Evolutionary conservation across 30 jellyfish, hydroid and myxozoan species (phyloP).

Genomic region (Aurelia sp.): DNA sequence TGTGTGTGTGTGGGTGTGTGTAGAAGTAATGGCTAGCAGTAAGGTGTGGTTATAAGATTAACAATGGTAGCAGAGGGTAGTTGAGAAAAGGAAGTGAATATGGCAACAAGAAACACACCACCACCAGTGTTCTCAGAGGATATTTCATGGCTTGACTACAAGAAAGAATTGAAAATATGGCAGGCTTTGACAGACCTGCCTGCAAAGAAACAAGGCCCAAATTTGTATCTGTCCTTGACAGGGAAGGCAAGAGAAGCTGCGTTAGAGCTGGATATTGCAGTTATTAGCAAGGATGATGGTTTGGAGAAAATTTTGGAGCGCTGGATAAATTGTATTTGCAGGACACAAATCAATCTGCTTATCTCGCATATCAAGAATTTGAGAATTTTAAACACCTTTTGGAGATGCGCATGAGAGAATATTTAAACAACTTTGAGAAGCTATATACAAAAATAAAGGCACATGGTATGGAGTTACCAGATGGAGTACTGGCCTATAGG

Average conservation of each 20-base stretch:
- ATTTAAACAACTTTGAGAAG: slow-evolving; percentile 31
- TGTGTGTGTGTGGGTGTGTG: slow-evolving; percentile 41
- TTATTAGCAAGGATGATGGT: too few species aligned
- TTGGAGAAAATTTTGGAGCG: too few species aligned
- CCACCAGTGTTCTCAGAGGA: not conserved
- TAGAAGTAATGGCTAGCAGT: slow-evolving; percentile 22
- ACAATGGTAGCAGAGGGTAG: not conserved
- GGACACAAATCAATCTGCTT: too few species aligned
- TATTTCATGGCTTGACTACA: not conserved
- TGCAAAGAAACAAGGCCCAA: slow-evolving; percentile 25
- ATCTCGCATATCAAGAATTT: too few species aligned
- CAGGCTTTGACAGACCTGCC: slow-evolving; percentile 58
- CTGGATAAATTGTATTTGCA: too few species aligned
- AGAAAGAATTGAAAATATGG: slow-evolving; percentile 54
- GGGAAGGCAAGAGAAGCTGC: too few species aligned
- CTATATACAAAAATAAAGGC: slow-evolving; percentile 21
- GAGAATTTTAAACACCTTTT: too few species aligned
- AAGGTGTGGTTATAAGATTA: slow-evolving; percentile 7
- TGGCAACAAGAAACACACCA: slow-evolving; percentile 7
- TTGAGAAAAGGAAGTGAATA: not conserved
- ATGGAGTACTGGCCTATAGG: slow-evolving; percentile 59
- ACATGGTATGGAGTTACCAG: slow-evolving; percentile 52
- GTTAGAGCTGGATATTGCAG: too few species aligned
- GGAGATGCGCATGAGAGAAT: slow-evolving; percentile 23
- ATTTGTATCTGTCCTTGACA: too few species aligned